A percentile compares a stretch with the other conserved stretches of the same genome.
Conservation (phyloP, 2,888 invertebrate species). For the Margaritifera margaritifera region DNA sequence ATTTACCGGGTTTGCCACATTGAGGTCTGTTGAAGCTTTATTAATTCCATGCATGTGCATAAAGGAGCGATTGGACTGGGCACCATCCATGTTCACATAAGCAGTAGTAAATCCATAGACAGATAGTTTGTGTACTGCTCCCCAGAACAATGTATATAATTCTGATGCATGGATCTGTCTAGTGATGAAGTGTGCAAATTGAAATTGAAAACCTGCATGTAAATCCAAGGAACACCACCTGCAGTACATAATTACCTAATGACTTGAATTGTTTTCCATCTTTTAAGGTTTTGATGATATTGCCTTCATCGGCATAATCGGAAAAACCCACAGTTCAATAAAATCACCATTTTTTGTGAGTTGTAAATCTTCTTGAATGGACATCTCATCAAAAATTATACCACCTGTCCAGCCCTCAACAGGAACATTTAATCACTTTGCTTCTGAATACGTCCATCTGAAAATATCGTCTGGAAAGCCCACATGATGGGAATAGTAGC, state of each 20-base stretch:
- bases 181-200: constrained; percentile 13
- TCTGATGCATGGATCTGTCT: too few species aligned
- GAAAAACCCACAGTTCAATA: constrained; percentile 31
- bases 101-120: too few species aligned
- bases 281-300: constrained; percentile 14
- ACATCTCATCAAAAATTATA: constrained; percentile 39
- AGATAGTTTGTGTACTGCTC: too few species aligned
- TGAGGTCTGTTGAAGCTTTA: not conserved
- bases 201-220: constrained; percentile 37
- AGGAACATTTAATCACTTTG: constrained; percentile 16
- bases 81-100: too few species aligned
- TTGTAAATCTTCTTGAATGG: constrained; percentile 36
- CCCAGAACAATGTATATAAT: too few species aligned
- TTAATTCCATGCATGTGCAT: constrained; percentile 2
- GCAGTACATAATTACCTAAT: constrained; percentile 30
- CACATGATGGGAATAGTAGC: too few species aligned
- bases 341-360: constrained; percentile 26
- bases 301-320: constrained; percentile 30
- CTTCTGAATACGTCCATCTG: constrained; percentile 41
- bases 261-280: constrained; percentile 24
- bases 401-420: constrained; percentile 27
- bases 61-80: too few species aligned
- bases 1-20: constrained; percentile 2
- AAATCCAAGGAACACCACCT: constrained; percentile 31
- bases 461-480: too few species aligned